phyloP scores from a whole-genome alignment of 1,140 invertebrate species.

The Drosophila eugracilis region DNA sequence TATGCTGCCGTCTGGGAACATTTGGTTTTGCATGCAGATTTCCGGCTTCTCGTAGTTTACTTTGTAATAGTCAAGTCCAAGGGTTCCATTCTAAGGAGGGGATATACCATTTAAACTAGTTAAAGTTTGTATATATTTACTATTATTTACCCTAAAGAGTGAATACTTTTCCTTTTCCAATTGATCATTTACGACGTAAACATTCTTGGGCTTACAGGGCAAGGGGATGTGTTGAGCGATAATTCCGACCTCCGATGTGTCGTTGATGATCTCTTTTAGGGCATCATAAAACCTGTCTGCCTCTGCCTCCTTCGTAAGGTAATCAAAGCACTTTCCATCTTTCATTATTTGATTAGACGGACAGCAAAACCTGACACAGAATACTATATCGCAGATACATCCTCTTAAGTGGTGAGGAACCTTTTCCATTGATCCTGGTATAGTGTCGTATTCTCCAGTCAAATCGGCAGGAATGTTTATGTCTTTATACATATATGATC shows the following conservation, averaged over 20 bases:
- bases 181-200: conserved; percentile 26
- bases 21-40: conserved; percentile 59
- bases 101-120: neutral
- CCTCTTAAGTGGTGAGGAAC: conserved; percentile 52
- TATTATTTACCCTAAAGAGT: conserved; percentile 52
- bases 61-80: conserved; percentile 17
- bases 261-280: conserved; percentile 39
- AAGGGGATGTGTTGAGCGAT: conserved; percentile 40
- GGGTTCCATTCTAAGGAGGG: conserved; percentile 50
- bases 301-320: neutral
- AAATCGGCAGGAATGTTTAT: conserved; percentile 46
- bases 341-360: conserved; percentile 19
- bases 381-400: conserved; percentile 53
- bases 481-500: conserved; percentile 59
- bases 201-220: conserved; percentile 29
- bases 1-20: neutral
- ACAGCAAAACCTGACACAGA: conserved; percentile 66
- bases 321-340: conserved; percentile 14
- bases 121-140: neutral
- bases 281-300: conserved; percentile 27
- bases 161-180: conserved; percentile 33
- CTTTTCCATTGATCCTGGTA: neutral
- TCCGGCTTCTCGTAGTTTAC: conserved; percentile 21
- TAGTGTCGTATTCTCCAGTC: conserved; percentile 53
- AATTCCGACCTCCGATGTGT: conserved; percentile 15